These are phyloP conservation scores for Tinea pellionella DNA, from an alignment of 2,888 invertebrate species.

Conservation along the genomic window DNA sequence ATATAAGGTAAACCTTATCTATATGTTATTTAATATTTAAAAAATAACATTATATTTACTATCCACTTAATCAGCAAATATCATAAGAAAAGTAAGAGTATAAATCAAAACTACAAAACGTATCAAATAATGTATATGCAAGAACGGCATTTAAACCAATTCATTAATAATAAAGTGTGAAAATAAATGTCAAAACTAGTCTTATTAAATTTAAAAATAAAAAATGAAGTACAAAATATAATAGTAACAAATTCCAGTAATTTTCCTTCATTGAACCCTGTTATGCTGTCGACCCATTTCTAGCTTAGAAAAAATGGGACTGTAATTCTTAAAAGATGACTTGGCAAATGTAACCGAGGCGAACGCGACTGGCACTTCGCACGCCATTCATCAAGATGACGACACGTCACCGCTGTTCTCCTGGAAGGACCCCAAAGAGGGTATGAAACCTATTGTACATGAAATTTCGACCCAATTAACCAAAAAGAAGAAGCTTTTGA, in stretches of 20 bases:
- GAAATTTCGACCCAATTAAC: not conserved
- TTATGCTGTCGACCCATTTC: slow-evolving; percentile 10
- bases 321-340: slow-evolving; percentile 12
- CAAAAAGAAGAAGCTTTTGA: not conserved
- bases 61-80: too few species aligned
- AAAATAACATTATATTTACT: not conserved
- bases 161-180: too few species aligned
- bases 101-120: too few species aligned
- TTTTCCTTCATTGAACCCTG: not conserved
- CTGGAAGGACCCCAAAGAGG: not conserved
- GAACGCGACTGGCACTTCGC: slow-evolving; percentile 10
- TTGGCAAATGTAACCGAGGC: slow-evolving; percentile 11
- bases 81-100: too few species aligned
- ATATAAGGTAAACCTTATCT: not conserved
- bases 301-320: not conserved
- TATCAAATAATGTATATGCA: too few species aligned
- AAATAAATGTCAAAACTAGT: too few species aligned
- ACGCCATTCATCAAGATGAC: slow-evolving; percentile 13
- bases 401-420: slow-evolving; percentile 10
- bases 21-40: not conserved
- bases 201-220: too few species aligned
- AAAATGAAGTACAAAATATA: too few species aligned
- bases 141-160: too few species aligned
- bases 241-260: not conserved
- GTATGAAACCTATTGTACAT: not conserved